A percentile compares a stretch with the other conserved stretches of the same genome.
These are phyloP conservation scores for Fissipunctia ypsillon DNA, from an alignment of 2,888 invertebrate genomes.

Conservation along the genomic window DNA sequence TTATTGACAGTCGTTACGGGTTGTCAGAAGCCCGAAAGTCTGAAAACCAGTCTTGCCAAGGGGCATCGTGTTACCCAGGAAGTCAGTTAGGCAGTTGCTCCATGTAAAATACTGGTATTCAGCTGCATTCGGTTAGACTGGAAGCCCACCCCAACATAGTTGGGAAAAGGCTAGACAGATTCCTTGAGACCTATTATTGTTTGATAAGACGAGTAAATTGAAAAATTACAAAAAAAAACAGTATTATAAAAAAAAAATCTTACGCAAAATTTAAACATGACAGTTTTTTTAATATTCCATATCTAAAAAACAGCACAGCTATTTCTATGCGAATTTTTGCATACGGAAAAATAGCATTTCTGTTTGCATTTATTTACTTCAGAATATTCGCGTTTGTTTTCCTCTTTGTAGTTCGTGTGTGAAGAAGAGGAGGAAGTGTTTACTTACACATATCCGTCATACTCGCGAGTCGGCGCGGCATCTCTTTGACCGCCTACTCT, in stretches of 20 bases:
- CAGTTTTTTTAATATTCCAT: not conserved
- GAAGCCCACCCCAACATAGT: no score
- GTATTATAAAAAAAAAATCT: not conserved
- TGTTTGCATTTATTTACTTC: constrained; percentile 9
- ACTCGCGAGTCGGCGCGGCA: constrained; percentile 19
- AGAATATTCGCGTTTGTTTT: constrained; percentile 26
- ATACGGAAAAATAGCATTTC: not conserved
- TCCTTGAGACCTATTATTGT: no score
- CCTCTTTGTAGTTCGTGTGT: constrained; percentile 1
- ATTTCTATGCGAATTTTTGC: not conserved
- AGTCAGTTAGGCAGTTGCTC: no score
- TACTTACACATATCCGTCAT: constrained; percentile 24
- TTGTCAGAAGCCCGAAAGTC: no score
- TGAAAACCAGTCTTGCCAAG: no score
- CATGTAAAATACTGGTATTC: no score
- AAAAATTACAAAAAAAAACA: not conserved
- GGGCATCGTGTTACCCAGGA: no score
- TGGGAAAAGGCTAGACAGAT: no score
- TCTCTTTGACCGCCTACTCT: constrained; percentile 45
- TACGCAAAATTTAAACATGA: not conserved
- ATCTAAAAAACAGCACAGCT: not conserved
- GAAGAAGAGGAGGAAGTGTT: constrained; percentile 20
- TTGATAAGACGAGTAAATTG: no score
- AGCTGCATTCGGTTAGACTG: no score
- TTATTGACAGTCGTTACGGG: no score